Base-by-base conservation (phyloP, 2,888 invertebrate genomes). In the Drosophila rubida region DNA sequence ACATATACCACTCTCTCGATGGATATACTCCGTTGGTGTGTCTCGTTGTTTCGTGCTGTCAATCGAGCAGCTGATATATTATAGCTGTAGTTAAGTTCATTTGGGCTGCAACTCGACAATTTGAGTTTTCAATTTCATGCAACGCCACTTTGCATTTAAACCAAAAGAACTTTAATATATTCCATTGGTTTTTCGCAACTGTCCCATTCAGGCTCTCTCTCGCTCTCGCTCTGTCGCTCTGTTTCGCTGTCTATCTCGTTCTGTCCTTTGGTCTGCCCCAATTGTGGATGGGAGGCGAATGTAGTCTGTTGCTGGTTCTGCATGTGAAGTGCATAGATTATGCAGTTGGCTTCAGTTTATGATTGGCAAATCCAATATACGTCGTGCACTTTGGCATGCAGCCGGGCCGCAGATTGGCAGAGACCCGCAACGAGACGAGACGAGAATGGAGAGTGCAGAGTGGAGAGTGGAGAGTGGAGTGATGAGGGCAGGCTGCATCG, bases 281-380 rank as follows among this genome's bases (percentile, higher is more conserved):
- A 51, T 59, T 30, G 30, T 42, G 11, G 19, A 25, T 23, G 55
- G 45, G 30, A 30, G 45, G 30, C 30, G 30, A 25, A 54, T 32
- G 51, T 32, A 45, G 72, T 19, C 37, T 51, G 32, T 27, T 46
- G 59, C 76, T 59, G 60, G 72, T 66, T 76, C 51, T 73, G 73
- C 63, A 71, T 87, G 78, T 72, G 71, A 57, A 86, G 83, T 78
- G 87, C 85, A 87, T 85, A 87, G 82, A 87, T 82, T 82, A 82
- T 82, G 87, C 82, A 87, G 82, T 81, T 87, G 85, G 81, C 81
- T 87, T 87, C 85, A 84, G 87, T 82, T 87, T 87, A 87, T 85
- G 87, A 82, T 82, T 82, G 82, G 82, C 80, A 87, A 87, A 82
- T 82, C 82, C 82, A 87, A 82, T 82, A 82, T 82, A 85, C 85